phyloP scores from a whole-genome alignment of 23 tunicate genomes.

The Oikopleura vanhoeffeni region DNA sequence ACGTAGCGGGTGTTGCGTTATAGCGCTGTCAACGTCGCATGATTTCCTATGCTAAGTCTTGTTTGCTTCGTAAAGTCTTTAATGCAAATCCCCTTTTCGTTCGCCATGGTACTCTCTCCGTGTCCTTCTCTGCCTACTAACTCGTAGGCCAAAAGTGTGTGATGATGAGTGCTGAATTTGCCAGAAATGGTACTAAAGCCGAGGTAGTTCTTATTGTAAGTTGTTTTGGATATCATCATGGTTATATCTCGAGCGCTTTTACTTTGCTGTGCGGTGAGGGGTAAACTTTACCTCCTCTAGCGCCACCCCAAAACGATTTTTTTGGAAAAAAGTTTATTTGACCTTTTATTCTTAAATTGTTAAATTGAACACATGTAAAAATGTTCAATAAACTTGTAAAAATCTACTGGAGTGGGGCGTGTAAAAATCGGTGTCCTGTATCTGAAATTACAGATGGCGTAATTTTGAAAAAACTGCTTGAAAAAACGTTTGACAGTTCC shows the following conservation, averaged over 20 bases:
- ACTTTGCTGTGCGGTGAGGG: not conserved
- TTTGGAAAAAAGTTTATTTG: not conserved
- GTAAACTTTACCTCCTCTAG: not conserved
- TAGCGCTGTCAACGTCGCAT: not conserved
- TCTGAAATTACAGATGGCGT: not conserved
- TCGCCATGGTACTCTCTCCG: not conserved
- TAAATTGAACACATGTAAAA: not conserved
- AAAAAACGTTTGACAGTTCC: not conserved
- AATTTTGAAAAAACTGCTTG: not conserved
- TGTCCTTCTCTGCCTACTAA: too few species aligned
- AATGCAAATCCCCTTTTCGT: not conserved
- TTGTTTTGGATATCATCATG: not conserved
- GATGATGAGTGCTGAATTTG: not conserved
- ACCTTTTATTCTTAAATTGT: not conserved
- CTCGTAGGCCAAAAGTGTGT: not conserved
- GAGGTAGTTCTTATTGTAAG: not conserved
- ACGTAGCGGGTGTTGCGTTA: not conserved
- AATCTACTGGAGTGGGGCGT: not conserved
- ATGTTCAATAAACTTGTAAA: not conserved
- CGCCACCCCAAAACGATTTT: not conserved
- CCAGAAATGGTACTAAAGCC: not conserved
- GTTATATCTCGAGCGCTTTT: not conserved
- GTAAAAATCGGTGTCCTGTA: not conserved
- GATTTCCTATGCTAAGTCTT: not conserved
- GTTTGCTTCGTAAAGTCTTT: not conserved